A percentile compares a stretch with the other conserved stretches of the same genome.
phyloP scores from a whole-genome alignment of 2,113 vertebrate species.

The Catharus fuscescens region DNA sequence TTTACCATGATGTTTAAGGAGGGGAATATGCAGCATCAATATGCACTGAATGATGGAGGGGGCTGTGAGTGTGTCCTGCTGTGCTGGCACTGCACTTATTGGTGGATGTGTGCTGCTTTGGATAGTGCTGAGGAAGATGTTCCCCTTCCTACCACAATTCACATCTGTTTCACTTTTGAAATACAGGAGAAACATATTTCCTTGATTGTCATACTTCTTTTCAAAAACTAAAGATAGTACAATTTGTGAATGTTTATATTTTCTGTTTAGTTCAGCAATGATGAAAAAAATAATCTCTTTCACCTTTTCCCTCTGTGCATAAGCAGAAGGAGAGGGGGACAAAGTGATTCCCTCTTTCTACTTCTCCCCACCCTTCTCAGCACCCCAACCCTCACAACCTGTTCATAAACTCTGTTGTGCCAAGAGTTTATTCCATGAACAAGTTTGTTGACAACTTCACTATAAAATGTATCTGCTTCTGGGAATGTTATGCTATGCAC shows the following conservation, averaged over 20 bases:
- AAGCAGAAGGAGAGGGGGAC: neutral
- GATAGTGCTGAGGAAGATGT: neutral
- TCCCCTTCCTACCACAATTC: neutral
- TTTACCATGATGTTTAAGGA: neutral
- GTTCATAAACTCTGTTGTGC: neutral
- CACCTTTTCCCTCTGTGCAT: neutral
- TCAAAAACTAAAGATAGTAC: accelerated
- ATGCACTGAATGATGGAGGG: accelerated
- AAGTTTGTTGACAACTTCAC: neutral
- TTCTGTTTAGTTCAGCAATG: neutral
- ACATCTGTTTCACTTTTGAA: neutral
- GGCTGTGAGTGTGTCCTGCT: neutral
- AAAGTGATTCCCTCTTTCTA: neutral
- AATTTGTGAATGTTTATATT: neutral
- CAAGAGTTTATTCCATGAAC: neutral
- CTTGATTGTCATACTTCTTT: neutral
- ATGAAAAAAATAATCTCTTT: neutral
- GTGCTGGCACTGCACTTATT: accelerated
- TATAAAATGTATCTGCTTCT: neutral
- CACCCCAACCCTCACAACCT: neutral
- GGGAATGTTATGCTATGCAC: conserved; percentile 18
- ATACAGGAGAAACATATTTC: neutral
- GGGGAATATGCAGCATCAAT: accelerated
- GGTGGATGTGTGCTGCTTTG: neutral
- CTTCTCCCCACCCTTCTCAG: neutral